A percentile compares a stretch with the other conserved stretches of the same genome.
Conservation (phyloP, 1,140 invertebrate genomes). For the Orchesella cincta region DNA sequence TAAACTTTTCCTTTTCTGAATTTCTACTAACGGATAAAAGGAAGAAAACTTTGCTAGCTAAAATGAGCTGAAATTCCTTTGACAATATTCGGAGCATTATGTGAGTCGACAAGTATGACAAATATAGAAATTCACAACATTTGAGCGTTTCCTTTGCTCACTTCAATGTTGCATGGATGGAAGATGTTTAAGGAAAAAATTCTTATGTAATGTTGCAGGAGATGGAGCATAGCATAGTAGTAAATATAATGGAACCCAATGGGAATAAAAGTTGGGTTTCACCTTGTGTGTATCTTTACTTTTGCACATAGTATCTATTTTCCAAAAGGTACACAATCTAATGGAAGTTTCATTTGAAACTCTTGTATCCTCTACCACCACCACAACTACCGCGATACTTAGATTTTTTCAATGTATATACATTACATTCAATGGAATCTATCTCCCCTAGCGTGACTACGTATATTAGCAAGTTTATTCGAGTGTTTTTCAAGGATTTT, state of each 20-base stretch:
- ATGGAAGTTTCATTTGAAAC: slow-evolving; percentile 12
- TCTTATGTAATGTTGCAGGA: too few relatives aligned
- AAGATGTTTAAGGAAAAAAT: too few relatives aligned
- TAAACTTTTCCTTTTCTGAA: background rate
- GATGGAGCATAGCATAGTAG: too few relatives aligned
- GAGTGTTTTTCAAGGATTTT: slow-evolving; percentile 22
- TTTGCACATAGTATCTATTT: background rate
- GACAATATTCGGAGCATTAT: background rate
- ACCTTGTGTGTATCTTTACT: background rate
- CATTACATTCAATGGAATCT: background rate
- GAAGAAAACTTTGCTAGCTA: too few relatives aligned
- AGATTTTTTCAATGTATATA: background rate
- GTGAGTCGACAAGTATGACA: background rate
- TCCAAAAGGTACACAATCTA: slow-evolving; percentile 14
- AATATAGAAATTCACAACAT: background rate
- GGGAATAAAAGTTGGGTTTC: slow-evolving; percentile 4
- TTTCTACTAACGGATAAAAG: background rate
- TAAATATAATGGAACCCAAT: slow-evolving; percentile 15
- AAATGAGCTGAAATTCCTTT: background rate
- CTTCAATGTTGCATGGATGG: too few relatives aligned
- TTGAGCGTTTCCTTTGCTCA: background rate
- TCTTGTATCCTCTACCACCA: background rate
- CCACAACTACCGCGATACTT: background rate
- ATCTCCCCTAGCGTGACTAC: slow-evolving; percentile 17
- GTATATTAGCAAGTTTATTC: slow-evolving; percentile 22